These are phyloP conservation scores for Pseudorectes ferrugineus DNA, from an alignment of 2,113 vertebrate species.

Conservation along the genomic window DNA sequence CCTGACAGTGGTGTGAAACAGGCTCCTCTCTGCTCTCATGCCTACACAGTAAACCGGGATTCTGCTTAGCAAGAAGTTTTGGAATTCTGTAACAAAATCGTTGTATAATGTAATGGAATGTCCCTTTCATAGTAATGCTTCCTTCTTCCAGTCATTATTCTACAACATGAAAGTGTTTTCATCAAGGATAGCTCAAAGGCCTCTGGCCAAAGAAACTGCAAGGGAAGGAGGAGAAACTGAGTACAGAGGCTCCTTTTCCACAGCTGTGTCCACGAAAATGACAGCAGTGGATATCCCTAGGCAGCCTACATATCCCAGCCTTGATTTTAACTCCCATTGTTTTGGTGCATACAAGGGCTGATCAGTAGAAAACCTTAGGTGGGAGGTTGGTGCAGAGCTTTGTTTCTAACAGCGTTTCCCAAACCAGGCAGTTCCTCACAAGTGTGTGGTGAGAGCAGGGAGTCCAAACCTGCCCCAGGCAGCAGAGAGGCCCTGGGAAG, in stretches of 20 bases:
- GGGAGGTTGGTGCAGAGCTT: background rate
- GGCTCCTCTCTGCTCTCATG: background rate
- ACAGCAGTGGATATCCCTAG: background rate
- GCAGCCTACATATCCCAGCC: background rate
- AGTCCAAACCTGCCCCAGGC: accelerated
- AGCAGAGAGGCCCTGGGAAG: background rate
- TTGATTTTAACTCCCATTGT: background rate
- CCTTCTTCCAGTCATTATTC: background rate
- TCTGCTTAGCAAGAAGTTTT: background rate
- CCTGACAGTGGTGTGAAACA: background rate
- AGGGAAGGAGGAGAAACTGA: background rate
- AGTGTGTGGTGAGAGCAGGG: background rate
- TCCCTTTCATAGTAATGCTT: background rate
- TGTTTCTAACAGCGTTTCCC: background rate
- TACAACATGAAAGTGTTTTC: background rate
- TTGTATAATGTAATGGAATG: background rate
- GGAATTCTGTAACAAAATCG: background rate
- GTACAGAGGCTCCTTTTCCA: background rate
- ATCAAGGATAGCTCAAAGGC: background rate
- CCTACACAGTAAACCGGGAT: background rate
- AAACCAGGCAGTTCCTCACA: accelerated
- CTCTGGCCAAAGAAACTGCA: background rate
- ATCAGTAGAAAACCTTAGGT: background rate
- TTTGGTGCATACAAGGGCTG: background rate
- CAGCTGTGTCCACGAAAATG: background rate